phyloP scores from a whole-genome alignment of 2,888 invertebrate species.

The Polydrusus cervinus region DNA sequence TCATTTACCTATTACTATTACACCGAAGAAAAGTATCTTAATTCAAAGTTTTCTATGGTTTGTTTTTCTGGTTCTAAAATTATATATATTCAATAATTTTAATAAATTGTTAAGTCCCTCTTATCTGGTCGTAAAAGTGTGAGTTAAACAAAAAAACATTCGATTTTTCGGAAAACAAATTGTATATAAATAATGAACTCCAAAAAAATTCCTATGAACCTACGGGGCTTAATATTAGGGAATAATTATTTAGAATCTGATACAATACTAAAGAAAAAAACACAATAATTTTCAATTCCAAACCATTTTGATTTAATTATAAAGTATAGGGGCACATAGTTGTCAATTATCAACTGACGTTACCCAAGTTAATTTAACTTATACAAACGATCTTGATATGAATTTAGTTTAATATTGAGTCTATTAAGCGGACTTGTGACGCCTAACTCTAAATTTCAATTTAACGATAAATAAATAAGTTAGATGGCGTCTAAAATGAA shows the following conservation, averaged over 20 bases:
- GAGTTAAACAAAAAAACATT: no score
- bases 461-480: constrained; percentile 29
- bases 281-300: constrained; percentile 27
- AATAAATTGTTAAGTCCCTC: no score
- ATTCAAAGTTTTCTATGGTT: no score
- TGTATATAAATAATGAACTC: no score
- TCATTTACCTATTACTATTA: no score
- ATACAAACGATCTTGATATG: constrained; percentile 50
- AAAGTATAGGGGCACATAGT: constrained; percentile 46
- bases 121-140: no score
- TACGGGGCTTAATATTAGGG: no score
- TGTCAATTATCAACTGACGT: constrained; percentile 52
- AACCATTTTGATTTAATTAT: constrained; percentile 44
- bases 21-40: no score
- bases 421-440: constrained; percentile 43
- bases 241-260: not conserved
- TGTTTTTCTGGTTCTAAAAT: no score
- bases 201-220: no score
- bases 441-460: constrained; percentile 33
- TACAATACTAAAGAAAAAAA: not conserved
- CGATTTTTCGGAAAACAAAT: no score
- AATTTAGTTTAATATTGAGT: constrained; percentile 50
- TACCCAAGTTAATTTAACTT: constrained; percentile 50
- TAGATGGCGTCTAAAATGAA: not conserved
- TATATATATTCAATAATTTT: no score